Base-by-base conservation (phyloP, 92 coral and sea anemone species). In the Epizoanthus fatuus region DNA sequence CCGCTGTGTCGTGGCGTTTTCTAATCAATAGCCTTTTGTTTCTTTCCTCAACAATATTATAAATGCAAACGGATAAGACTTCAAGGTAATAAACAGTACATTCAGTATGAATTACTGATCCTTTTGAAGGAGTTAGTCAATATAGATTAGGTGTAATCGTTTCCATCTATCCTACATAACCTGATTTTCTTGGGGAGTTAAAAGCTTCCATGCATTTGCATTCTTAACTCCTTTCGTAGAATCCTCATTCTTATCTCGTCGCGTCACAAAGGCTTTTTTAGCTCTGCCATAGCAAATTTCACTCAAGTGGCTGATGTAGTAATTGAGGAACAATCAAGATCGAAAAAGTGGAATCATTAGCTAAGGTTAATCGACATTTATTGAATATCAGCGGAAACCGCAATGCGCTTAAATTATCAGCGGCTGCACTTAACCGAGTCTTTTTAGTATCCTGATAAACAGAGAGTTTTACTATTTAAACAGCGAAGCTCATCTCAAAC, bases 331-430 rank as follows among this genome's bases (percentile, higher is more conserved):
- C 67, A 57, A 57, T 42, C 53, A 32, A 32, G 11, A 39, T 64
- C 14, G 29, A 5, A 75, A 57, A 11, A 16, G 11, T 4, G 10
- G n/a, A 29, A 37, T 12, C 20, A 57, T 75, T 57, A 39, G 51
- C 20, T 13, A 22, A 38, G 35, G 38, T 25, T 53, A 76, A 58
- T 3, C 56, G 20, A 57, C 68, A 38, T 76, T 49, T 58, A 59
- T 20, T 57, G 38, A 76, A 76, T 76, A n/a, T 37, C 35, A 20
- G n/a, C 67, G 81, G 81, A 76, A 76, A 76, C 53, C 45, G 13
- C 51, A 1, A 76, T 22, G 42, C 39, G 7, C 53, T n/a, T 5
- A 17, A 40, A 16, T 58, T 56, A 13, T 40, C 69, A 32, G 45
- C 32, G 69, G 69, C 42, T 16, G 69, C 69, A 32, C 69, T 64